phyloP scores from a whole-genome alignment of 2,113 vertebrate genomes.

The Tauraco erythrolophus region DNA sequence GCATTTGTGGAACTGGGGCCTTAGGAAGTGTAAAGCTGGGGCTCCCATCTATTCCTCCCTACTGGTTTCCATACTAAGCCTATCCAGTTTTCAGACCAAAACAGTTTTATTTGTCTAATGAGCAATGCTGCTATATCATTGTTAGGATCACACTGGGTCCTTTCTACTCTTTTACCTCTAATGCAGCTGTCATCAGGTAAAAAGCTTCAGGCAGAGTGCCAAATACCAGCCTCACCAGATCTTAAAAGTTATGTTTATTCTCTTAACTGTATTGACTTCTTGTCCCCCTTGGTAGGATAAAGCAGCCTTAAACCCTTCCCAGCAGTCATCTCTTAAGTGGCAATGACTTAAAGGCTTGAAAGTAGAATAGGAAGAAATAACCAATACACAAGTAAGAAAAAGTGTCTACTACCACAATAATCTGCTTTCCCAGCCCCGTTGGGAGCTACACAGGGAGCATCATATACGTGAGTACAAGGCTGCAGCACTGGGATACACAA shows the following conservation, averaged over 20 bases:
- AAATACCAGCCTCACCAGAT: neutral
- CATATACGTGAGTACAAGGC: fast-evolving
- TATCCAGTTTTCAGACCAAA: neutral
- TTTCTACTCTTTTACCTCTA: neutral
- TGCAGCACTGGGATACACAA: neutral
- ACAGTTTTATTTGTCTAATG: neutral
- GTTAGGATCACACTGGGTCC: neutral
- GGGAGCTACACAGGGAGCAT: fast-evolving
- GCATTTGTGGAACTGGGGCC: neutral
- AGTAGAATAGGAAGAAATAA: neutral
- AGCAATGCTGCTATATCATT: fast-evolving
- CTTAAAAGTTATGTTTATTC: neutral
- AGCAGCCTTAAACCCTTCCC: neutral
- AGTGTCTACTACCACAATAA: fast-evolving
- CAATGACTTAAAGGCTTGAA: neutral
- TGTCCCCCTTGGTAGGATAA: fast-evolving
- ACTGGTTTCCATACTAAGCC: neutral
- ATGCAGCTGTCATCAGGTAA: neutral
- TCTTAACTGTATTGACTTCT: neutral
- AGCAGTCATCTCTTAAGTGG: neutral
- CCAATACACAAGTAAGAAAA: fast-evolving
- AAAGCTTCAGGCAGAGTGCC: neutral
- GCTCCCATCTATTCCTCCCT: neutral
- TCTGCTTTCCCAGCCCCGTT: neutral
- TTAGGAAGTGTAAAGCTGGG: neutral